Base-by-base conservation (phyloP, 53 echinoderm and acorn worm species). In the Patiria pectinifera region DNA sequence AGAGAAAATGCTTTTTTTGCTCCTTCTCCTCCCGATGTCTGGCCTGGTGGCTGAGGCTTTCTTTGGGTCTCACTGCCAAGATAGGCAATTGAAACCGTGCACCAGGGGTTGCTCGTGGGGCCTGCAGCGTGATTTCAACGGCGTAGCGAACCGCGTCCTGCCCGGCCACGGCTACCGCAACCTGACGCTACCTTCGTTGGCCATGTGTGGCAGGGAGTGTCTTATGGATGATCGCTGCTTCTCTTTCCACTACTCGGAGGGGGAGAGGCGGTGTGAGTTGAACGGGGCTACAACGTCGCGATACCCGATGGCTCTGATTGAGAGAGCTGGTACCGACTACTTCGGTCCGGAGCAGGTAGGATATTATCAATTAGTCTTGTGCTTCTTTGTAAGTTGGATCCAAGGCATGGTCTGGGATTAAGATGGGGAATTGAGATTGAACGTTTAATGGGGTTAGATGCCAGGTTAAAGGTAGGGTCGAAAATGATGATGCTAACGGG, bases 221-320 rank as follows among this genome's bases (percentile, higher is more conserved):
- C 59, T 77, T 11, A 48, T 58, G 1, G 76, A 87, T 26, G 15
- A 48, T 26, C 71, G 87, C 78, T 76, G 87, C 58, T 45, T 87
- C 53, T 87, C 87, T 59, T 59, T 78, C 43, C 48, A 87, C 43
- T 76, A 78, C 60, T 58, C 59, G 60, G 26, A 77, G 9, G 74
- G 87, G 78, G 87, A 77, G 58, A 76, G 71, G 76, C 71, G 75
- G 77, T 87, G 87, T 71, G 87, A 87, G 87, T 75, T 87, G 84
- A 84, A 84, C 45, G 84, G 84, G 78, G 87, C 87, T 35, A 58
- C 76, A 58, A 76, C 62, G 87, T 76, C 87, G 59, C 76, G 76
- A 25, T 77, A 53, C 87, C 87, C 87, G 87, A 49, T 76, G 43
- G 76, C 76, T 35, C 77, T 87, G 53, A 43, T 16, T 59, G 76